Conservation (phyloP, 1,140 invertebrate species). For the Nilaparvata lugens region DNA sequence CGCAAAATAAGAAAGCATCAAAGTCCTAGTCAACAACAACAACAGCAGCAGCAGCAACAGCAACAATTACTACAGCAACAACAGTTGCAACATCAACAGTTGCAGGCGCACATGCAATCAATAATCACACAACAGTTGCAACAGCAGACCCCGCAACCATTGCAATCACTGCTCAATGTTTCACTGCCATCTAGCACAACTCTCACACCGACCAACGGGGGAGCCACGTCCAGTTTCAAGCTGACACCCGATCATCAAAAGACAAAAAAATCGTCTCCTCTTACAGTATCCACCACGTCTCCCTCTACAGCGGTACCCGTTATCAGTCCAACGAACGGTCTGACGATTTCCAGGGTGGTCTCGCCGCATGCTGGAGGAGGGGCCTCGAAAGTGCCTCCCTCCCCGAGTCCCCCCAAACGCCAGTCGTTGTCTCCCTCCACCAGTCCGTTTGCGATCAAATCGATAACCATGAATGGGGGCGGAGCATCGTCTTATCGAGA, state of each 20-base stretch:
- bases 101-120: neutral
- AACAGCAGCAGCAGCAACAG: neutral
- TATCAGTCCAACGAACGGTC: no score
- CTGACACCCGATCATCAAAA: neutral
- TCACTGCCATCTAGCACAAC: neutral
- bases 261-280: neutral
- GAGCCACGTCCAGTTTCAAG: neutral
- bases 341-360: no score
- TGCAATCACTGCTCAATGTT: constrained; percentile 1
- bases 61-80: neutral
- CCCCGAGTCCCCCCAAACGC: no score
- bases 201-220: neutral
- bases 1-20: neutral
- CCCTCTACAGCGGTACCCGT: no score
- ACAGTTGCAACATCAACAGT: neutral
- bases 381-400: no score
- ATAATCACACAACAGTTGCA: neutral
- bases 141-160: neutral
- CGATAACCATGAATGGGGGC: no score
- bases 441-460: no score
- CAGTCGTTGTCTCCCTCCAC: no score
- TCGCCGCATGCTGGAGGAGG: no score
- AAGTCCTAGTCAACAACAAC: neutral
- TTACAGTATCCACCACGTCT: no score
- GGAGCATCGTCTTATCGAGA: no score